Evolutionary conservation across 2,797 vertebrate species (phyloP), one percentile per base, ranked within the genome.

Genomic region (Chanos chanos): DNA sequence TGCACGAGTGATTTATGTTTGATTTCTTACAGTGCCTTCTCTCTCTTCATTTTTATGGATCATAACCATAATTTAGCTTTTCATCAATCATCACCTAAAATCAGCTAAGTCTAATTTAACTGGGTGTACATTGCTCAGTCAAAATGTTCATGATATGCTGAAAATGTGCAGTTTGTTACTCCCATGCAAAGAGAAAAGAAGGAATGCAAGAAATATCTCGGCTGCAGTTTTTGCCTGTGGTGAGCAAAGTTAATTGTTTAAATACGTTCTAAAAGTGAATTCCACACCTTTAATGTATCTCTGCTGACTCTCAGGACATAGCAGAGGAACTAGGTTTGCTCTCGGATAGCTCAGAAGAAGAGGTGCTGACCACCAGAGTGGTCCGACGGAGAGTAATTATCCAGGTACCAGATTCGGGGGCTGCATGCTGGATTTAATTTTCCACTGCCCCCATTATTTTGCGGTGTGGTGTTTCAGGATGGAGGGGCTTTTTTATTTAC

Each of bases 301-400:
- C 12, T 88, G 76, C 89, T 83, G 85, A 86, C 87, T 85, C 82
- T 75, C 71, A 99, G 96, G 95, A 96, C 79, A 82, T 99, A 89
- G 86, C 87, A 63, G 87, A 93, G 82, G 93, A 95, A 76, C 87
- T 98, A 90, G 95, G 96, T 22, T 78, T 81, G 81, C 90, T 94
- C 88, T 93, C 94, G 76, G 86, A 86, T 86, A 97, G 94, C 89
- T 97, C 94, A 30, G 96, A 98, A 83, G 95, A 99, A 3, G 93
- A 96, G 71, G 89, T 93, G 80, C 84, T 98, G 82, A 98, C 95
- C 61, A 98, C 96, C 89, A 92, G 96, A 85, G 93, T 99, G 75
- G 77, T 99, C 77, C 94, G 92, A 59, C 94, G 96, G 49, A 92
- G 95, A 79, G 92, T 99, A 73, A 94, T 98, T 70, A 98, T 99